These are phyloP conservation scores for Ornithoptera alexandrae DNA, from an alignment of 2,888 invertebrate species.

Conservation along the genomic window DNA sequence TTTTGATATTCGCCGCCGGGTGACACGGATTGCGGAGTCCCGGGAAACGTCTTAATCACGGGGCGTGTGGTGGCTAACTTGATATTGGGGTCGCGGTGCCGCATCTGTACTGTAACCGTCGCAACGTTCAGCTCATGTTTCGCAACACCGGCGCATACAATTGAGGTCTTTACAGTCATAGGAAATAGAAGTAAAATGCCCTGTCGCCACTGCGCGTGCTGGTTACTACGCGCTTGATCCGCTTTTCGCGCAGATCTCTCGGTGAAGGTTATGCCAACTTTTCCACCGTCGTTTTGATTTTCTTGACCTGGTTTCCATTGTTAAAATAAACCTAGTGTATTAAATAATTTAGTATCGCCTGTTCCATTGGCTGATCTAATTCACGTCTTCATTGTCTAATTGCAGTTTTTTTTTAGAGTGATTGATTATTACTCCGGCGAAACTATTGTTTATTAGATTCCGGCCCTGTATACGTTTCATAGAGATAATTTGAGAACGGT, in stretches of 20 bases:
- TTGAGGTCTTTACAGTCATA: constrained; percentile 44
- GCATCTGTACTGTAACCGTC: constrained; percentile 57
- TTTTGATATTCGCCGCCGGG: constrained; percentile 45
- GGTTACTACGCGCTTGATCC: constrained; percentile 29
- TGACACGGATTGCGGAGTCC: constrained; percentile 48
- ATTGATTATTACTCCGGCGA: constrained; percentile 16
- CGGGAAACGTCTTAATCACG: constrained; percentile 55
- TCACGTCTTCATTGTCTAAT: constrained; percentile 15
- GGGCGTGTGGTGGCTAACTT: constrained; percentile 44
- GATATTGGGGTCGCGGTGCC: constrained; percentile 53
- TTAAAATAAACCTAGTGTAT: constrained; percentile 63
- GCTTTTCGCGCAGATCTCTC: constrained; percentile 36
- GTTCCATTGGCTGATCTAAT: constrained; percentile 41
- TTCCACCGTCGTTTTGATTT: constrained; percentile 66
- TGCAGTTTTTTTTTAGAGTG: constrained; percentile 15
- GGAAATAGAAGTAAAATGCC: constrained; percentile 27
- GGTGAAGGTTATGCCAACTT: constrained; percentile 54
- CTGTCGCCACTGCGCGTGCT: constrained; percentile 31
- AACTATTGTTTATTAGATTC: constrained; percentile 23
- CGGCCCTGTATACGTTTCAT: constrained; percentile 17
- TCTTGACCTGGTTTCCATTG: constrained; percentile 70
- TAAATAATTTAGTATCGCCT: constrained; percentile 60
- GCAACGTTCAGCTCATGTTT: constrained; percentile 38
- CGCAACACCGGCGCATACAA: constrained; percentile 34
- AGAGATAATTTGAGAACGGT: constrained; percentile 14